Conservation (phyloP, 2,113 vertebrate species). For the Seriola aureovittata region DNA sequence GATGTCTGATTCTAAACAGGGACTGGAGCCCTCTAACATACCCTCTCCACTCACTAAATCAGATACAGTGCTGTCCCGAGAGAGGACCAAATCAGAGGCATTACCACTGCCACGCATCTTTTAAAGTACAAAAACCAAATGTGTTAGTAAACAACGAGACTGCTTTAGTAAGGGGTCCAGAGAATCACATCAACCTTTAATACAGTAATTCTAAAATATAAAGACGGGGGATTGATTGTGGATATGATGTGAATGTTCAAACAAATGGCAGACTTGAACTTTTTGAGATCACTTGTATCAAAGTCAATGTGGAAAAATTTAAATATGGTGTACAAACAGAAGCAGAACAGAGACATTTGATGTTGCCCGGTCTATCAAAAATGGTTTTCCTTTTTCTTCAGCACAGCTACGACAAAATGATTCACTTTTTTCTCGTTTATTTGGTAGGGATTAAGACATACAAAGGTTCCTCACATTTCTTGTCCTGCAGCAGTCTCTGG, state of each 20-base stretch:
- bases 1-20: slow-evolving; percentile 62
- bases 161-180: not conserved
- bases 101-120: slow-evolving; percentile 3
- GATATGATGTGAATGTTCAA: too few relatives aligned
- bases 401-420: not conserved
- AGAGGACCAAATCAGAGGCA: slow-evolving; percentile 34
- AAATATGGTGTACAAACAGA: too few relatives aligned
- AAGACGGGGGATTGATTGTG: too few relatives aligned
- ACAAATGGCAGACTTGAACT: too few relatives aligned
- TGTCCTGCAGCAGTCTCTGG: slow-evolving; percentile 22
- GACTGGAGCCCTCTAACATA: slow-evolving; percentile 30
- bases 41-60: slow-evolving; percentile 21
- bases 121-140: slow-evolving; percentile 25
- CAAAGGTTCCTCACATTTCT: not conserved
- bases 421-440: slow-evolving; percentile 3
- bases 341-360: not conserved
- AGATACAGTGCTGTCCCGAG: slow-evolving; percentile 50
- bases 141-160: slow-evolving; percentile 19
- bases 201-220: too few relatives aligned
- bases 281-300: not conserved
- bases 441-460: not conserved
- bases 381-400: not conserved
- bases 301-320: not conserved
- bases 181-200: not conserved
- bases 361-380: not conserved